Base-by-base conservation (phyloP, 1,140 invertebrate genomes). In the Drosophila leontia region DNA sequence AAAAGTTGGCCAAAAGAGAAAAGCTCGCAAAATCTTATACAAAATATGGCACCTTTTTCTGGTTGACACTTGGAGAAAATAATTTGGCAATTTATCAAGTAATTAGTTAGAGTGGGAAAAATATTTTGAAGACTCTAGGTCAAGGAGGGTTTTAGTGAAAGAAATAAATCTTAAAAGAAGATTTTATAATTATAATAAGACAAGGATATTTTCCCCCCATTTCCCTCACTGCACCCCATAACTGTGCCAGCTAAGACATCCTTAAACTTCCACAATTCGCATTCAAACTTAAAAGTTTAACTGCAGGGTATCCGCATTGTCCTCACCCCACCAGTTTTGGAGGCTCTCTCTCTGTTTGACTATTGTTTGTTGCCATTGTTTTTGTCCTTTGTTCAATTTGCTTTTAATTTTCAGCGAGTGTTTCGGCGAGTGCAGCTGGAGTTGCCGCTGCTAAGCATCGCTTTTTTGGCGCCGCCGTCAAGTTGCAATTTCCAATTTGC, bases 361-460 rank as follows among this genome's bases (percentile, higher is more conserved):
- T 23, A 76, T 77, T 78, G 75, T 64, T 82, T 23, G 45, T 45
- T n/a, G 47, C 47, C 41, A 45, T 72, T 75, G 74, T 80, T 80
- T 70, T 80, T 70, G 85, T 61, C 72, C 75, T 81, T 90, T 90
- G 85, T 88, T 88, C 75, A 79, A 84, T 79, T 88, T 88, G 81
- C 78, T 90, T 90, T 88, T 81, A 81, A 85, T 85, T 88, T 88
- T 70, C 48, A 51, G 58, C 42, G 19, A 75, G 62, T 63, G 86
- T 82, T 77, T 87, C 72, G 75, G 44, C 68, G 71, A 76, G 75
- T 88, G 85, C 85, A 90, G 68, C 68, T 71, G 62, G 50, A 75
- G 71, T 88, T 29, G 26, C 26, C 26, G 57, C 74, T 63, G 62
- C 77, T 71, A 87, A 29, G 83, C 72, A 59, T 77, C 58, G 53